These are phyloP conservation scores for Protaetia brevitarsis DNA, from an alignment of 1,140 invertebrate species.

Conservation along the genomic window DNA sequence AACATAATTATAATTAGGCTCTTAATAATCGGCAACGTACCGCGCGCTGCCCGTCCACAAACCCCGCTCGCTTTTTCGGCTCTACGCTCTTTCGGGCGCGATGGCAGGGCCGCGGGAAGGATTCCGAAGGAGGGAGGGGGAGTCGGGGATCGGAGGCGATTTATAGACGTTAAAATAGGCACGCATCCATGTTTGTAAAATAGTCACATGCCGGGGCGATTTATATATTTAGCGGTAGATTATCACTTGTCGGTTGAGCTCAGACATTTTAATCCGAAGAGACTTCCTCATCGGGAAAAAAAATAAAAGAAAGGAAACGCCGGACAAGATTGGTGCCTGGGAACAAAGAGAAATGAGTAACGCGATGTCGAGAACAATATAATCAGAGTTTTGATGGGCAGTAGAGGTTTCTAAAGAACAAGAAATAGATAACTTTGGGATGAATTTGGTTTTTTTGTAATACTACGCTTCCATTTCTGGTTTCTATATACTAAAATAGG, in stretches of 20 bases:
- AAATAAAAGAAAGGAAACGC: too few species aligned
- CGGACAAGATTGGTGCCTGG: too few species aligned
- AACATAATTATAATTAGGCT: constrained; percentile 20
- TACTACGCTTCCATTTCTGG: too few species aligned
- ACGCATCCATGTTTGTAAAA: constrained; percentile 46
- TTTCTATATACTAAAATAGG: too few species aligned
- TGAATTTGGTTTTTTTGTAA: too few species aligned
- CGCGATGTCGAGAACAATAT: too few species aligned
- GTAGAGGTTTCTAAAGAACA: too few species aligned
- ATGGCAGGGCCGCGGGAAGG: neutral
- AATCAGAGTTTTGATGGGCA: too few species aligned
- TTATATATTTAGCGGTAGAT: constrained; percentile 48
- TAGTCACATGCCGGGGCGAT: constrained; percentile 46
- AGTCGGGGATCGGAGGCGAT: neutral
- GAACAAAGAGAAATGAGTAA: too few species aligned
- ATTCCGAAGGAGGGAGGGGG: neutral
- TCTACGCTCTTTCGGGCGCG: neutral
- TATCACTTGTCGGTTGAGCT: constrained; percentile 42
- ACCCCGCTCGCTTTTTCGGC: too few species aligned
- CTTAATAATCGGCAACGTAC: constrained; percentile 22
- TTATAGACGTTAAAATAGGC: constrained; percentile 42
- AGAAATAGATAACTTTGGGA: too few species aligned
- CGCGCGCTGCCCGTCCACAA: neutral
- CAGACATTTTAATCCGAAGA: constrained; percentile 42
- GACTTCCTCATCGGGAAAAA: constrained; percentile 27